Conservation (phyloP, 2,888 invertebrate species). For the Polydesmus complanatus region DNA sequence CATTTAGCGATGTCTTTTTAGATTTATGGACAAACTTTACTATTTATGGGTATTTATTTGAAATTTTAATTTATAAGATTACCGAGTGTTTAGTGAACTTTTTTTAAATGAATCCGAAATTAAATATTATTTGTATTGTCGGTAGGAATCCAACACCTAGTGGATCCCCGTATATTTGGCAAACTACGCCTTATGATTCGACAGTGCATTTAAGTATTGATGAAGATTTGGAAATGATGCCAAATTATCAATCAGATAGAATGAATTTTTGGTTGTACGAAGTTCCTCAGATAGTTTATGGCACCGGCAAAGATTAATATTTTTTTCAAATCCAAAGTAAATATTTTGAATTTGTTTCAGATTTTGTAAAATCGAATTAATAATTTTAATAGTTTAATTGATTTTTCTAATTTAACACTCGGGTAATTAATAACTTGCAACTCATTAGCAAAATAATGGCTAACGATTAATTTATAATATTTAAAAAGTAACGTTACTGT, state of each 20-base stretch:
- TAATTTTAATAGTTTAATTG: too few species aligned
- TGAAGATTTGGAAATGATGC: neutral
- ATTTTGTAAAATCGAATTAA: too few species aligned
- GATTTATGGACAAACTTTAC: slow-evolving; percentile 9
- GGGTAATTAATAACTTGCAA: too few species aligned
- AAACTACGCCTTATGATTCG: neutral
- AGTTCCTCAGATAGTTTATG: neutral
- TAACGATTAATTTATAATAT: too few species aligned
- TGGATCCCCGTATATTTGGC: neutral
- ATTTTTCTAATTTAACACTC: too few species aligned
- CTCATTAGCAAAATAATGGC: too few species aligned
- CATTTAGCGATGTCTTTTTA: slow-evolving; percentile 1
- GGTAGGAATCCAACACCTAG: neutral
- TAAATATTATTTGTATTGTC: neutral
- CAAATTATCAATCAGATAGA: neutral
- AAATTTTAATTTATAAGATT: slow-evolving; percentile 3
- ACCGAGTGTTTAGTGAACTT: neutral
- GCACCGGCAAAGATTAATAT: too few species aligned
- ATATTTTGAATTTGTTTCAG: too few species aligned
- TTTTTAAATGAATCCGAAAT: too few species aligned
- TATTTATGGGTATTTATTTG: slow-evolving; percentile 2
- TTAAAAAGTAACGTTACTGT: too few species aligned
- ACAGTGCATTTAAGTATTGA: neutral
- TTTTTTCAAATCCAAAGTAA: too few species aligned
- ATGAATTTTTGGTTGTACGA: slow-evolving; percentile 5